Evolutionary conservation across 2,888 invertebrate genomes (phyloP).

Genomic region (Desoria tigrina): DNA sequence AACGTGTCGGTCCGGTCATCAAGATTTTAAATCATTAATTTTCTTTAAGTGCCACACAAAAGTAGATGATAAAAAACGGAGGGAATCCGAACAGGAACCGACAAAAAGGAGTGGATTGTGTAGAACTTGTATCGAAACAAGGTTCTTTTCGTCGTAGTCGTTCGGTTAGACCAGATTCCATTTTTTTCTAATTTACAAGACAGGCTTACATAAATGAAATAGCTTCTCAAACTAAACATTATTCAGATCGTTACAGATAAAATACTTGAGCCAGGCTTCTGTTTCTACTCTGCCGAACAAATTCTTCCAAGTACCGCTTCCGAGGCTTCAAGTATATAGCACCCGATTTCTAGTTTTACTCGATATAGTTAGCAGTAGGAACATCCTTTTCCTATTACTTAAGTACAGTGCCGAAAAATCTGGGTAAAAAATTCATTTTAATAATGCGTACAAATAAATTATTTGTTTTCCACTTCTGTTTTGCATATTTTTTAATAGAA

Average conservation of each 20-base stretch:
- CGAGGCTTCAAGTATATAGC: neutral
- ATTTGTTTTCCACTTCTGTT: constrained; percentile 4
- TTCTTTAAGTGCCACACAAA: constrained; percentile 6
- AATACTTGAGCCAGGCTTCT: constrained; percentile 5
- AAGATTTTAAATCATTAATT: constrained; percentile 12
- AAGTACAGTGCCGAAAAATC: neutral
- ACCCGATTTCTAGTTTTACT: no score
- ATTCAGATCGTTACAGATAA: constrained; percentile 10
- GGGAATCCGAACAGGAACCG: no score
- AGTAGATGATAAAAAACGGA: neutral
- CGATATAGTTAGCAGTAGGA: no score
- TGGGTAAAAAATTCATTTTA: constrained; percentile 9
- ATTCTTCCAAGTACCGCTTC: neutral
- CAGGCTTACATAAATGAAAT: neutral
- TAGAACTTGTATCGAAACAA: no score
- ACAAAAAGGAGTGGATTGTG: no score
- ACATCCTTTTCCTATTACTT: no score
- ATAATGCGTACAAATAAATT: constrained; percentile 11
- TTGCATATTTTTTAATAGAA: neutral
- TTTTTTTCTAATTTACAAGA: no score
- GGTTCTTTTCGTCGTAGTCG: no score
- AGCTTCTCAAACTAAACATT: constrained; percentile 1
- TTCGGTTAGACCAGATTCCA: no score
- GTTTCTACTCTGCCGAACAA: neutral
- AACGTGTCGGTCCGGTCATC: neutral